Conservation (phyloP, 1,140 invertebrate genomes). For the Colletes latitarsis region DNA sequence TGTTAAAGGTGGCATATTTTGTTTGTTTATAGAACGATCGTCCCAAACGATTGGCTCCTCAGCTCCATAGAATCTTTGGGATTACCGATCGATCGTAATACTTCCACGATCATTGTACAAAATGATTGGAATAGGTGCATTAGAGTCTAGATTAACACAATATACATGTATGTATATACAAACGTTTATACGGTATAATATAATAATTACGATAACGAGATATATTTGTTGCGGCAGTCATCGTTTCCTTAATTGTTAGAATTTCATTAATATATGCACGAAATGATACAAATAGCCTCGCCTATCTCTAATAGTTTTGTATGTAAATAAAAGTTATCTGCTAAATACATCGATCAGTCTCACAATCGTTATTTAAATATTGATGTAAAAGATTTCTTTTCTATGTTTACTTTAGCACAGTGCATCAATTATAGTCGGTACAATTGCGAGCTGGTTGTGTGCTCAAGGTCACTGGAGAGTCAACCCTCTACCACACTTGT, state of each 20-base stretch:
- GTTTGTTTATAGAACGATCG: conserved; percentile 37
- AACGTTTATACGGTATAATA: conserved; percentile 53
- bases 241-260: conserved; percentile 64
- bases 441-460: neutral
- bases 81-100: conserved; percentile 45
- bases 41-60: conserved; percentile 18
- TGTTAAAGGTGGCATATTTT: conserved; percentile 42
- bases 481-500: neutral
- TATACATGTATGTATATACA: conserved; percentile 59
- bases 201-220: conserved; percentile 74
- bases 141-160: conserved; percentile 44
- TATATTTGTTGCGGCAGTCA: conserved; percentile 79
- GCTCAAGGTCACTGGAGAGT: neutral
- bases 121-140: conserved; percentile 58
- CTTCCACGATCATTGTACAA: conserved; percentile 42
- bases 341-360: conserved; percentile 80
- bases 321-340: conserved; percentile 76
- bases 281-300: conserved; percentile 67
- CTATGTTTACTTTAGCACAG: neutral
- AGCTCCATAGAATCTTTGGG: conserved; percentile 47
- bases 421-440: neutral
- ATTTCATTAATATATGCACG: conserved; percentile 68
- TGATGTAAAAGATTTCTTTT: conserved; percentile 52
- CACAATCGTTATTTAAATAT: conserved; percentile 75
- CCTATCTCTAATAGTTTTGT: conserved; percentile 74